phyloP scores from a whole-genome alignment of 2,888 invertebrate genomes.

The Malachius bipustulatus region DNA sequence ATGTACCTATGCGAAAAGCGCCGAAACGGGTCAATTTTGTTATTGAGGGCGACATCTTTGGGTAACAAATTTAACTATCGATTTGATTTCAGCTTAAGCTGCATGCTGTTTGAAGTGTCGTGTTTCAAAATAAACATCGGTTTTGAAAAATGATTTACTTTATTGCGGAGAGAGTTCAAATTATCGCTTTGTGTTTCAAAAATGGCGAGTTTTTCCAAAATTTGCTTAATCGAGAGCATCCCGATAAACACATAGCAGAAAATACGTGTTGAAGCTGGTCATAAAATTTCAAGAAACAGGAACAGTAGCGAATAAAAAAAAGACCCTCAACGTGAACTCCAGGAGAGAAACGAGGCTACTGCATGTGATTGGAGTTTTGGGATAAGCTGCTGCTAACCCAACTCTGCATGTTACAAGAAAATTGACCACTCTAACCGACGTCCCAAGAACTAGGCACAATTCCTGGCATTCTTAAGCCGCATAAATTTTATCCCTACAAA shows the following conservation, averaged over 20 bases:
- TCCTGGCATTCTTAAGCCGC: constrained; percentile 6
- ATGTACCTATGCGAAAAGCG: no score
- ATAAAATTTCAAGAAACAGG: neutral
- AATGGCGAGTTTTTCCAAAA: neutral
- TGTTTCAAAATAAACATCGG: no score
- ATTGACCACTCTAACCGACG: neutral
- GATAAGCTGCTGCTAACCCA: constrained; percentile 2
- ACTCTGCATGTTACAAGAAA: constrained; percentile 1
- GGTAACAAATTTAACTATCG: no score
- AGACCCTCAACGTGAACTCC: constrained; percentile 2
- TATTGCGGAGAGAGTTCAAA: neutral
- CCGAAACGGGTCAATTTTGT: no score
- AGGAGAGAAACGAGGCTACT: neutral
- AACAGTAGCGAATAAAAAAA: neutral
- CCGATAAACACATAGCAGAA: constrained; percentile 1
- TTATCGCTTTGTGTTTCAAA: neutral
- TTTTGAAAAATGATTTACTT: neutral
- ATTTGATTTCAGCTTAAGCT: no score
- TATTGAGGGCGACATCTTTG: no score
- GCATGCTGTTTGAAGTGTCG: no score
- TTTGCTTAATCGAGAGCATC: neutral
- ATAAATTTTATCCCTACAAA: constrained; percentile 20
- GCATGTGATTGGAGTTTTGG: constrained; percentile 1
- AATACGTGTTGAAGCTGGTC: neutral
- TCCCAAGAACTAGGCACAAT: neutral